Percentiles rank a stretch among this genome's conserved stretches.
Conservation (phyloP, 2,888 invertebrate genomes). For the Panopea generosa region DNA sequence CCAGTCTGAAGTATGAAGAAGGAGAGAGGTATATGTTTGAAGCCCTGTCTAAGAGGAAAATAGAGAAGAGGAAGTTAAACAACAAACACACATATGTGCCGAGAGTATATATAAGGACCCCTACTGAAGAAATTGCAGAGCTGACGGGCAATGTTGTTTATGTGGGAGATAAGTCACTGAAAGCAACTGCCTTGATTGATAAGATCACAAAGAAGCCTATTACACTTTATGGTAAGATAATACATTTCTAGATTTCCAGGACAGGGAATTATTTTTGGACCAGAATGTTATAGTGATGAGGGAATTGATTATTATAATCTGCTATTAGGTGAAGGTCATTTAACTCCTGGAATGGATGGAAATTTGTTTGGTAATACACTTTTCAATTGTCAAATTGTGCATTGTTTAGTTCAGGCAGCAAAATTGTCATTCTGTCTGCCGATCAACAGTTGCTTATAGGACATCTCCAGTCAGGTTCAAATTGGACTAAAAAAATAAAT, state of each 20-base stretch:
- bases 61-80: conserved; percentile 47
- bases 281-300: no score
- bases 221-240: conserved; percentile 65
- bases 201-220: conserved; percentile 65
- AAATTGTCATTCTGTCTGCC: no score
- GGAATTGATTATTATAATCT: no score
- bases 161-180: conserved; percentile 61
- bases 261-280: no score
- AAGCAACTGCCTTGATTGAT: conserved; percentile 56
- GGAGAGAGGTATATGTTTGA: conserved; percentile 64
- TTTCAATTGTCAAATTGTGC: no score
- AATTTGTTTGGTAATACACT: no score
- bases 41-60: conserved; percentile 50
- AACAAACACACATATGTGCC: conserved; percentile 59
- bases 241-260: background rate
- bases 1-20: conserved; percentile 55
- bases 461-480: no score
- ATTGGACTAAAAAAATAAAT: no score
- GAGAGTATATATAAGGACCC: conserved; percentile 64
- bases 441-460: no score
- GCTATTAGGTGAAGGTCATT: no score
- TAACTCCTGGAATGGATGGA: no score
- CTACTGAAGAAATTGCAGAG: conserved; percentile 61
- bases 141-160: conserved; percentile 60
- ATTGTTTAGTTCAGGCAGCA: no score